Base-by-base conservation (phyloP, 2,797 vertebrate genomes). In the Corythornis leucogaster region DNA sequence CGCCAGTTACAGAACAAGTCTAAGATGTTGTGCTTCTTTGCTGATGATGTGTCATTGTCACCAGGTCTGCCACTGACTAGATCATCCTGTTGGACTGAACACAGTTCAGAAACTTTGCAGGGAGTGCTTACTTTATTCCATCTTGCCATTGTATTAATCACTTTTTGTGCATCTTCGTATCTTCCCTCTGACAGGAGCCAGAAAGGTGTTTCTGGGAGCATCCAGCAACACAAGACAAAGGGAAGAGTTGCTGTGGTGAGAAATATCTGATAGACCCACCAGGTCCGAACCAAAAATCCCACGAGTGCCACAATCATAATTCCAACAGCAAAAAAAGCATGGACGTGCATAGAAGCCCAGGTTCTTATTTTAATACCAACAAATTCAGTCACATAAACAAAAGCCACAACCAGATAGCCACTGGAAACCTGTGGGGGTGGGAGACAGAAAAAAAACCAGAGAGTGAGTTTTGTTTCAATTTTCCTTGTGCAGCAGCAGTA, bases 311-410 rank as follows among this genome's bases (percentile, higher is more conserved):
- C 99, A 91, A 98, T 55, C 98, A 99, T 99, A 93, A 99, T 18
- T 93, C 99, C 99, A 11, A 98, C 38, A 2, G 98, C 98, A 95
- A 99, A 99, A 95, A 98, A 98, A 6, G 98, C 98, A 46, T 99
- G 98, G 94, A 99, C 97, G 38, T 99, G 98, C 98, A 99, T 99
- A 45, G 99, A 99, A 45, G 99, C 99, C 98, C 98, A 99, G 0
- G 98, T 99, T 94, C 99, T 99, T 63, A 98, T 98, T 93, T 98
- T 99, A 96, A 94, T 98, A 95, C 99, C 99, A 5, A 98, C 98
- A 96, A 98, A 99, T 97, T 99, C 99, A 22, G 98, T 99, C 90
- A 99, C 98, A 10, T 99, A 99, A 89, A 99, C 99, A 96, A 99
- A 99, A 80, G 98, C 99, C 95, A 99, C 99, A 93, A 99, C 98